Conservation (phyloP, 2,797 vertebrate species). For the Pipistrellus nathusii region DNA sequence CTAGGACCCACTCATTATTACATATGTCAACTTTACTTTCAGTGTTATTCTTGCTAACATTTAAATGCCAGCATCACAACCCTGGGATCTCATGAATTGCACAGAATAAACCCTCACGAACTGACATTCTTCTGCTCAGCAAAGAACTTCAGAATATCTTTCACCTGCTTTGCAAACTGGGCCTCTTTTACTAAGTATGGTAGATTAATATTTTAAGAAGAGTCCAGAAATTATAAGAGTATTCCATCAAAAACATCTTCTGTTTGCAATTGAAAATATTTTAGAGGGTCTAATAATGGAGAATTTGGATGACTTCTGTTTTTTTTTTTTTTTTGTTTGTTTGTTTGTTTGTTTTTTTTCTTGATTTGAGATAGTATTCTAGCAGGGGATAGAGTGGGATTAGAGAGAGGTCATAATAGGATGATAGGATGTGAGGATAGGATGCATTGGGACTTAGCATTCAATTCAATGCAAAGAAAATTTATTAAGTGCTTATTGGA, state of each 20-base stretch:
- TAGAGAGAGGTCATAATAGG: background rate
- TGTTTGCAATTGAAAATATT: constrained; percentile 64
- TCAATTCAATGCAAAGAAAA: constrained; percentile 2
- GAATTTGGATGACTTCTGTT: constrained; percentile 21
- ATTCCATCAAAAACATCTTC: constrained; percentile 48
- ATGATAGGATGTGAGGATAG: background rate
- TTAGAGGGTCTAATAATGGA: background rate
- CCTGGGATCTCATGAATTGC: constrained; percentile 38
- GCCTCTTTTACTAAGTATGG: constrained; percentile 24
- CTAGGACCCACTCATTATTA: constrained; percentile 36
- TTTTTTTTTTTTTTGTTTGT: background rate
- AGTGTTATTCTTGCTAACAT: constrained; percentile 5
- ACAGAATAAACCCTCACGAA: constrained; percentile 44
- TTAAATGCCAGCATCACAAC: constrained; percentile 54
- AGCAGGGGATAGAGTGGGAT: background rate
- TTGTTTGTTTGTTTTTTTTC: background rate
- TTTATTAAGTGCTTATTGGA: background rate
- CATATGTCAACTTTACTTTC: constrained; percentile 49
- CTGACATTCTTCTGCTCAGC: constrained; percentile 46
- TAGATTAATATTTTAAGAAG: constrained; percentile 66
- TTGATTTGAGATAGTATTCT: background rate
- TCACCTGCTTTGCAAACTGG: constrained; percentile 51
- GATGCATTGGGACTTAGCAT: background rate
- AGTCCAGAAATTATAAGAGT: constrained; percentile 45
- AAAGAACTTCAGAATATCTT: constrained; percentile 6